These are phyloP conservation scores for Semaprochilodus insignis DNA, from an alignment of 2,797 vertebrate genomes.

Conservation along the genomic window DNA sequence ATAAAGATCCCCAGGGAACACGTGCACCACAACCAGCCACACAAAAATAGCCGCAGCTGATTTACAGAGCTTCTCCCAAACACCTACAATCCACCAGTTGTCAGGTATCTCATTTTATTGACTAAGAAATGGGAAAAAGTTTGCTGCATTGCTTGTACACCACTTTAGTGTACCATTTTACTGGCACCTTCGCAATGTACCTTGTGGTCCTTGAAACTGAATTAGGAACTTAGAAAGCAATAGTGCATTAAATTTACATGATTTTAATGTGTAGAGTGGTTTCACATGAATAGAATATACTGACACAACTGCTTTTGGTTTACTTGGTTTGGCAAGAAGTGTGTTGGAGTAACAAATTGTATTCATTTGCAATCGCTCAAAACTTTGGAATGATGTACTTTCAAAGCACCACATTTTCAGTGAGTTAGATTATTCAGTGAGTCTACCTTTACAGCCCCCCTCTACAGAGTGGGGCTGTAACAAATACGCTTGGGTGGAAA, in stretches of 20 bases:
- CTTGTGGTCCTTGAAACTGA: constrained; percentile 40
- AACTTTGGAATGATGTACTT: not conserved
- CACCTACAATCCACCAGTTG: constrained; percentile 31
- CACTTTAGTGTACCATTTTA: constrained; percentile 25
- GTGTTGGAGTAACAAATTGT: not conserved
- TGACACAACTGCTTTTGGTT: not conserved
- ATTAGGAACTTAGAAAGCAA: constrained; percentile 3
- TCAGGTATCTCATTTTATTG: constrained; percentile 36
- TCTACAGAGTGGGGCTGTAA: no score
- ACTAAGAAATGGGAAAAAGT: constrained; percentile 11
- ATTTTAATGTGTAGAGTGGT: not conserved
- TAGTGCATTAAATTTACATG: not conserved
- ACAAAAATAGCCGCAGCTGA: constrained; percentile 52
- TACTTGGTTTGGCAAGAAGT: not conserved
- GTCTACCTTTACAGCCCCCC: not conserved
- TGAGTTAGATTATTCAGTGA: no score
- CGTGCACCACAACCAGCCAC: constrained; percentile 33
- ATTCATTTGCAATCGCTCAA: not conserved
- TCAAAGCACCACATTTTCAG: not conserved
- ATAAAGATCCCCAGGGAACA: constrained; percentile 49
- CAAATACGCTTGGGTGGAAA: no score
- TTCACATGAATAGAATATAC: not conserved
- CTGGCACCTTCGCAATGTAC: not conserved
- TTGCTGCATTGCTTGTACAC: constrained; percentile 14
- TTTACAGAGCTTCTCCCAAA: constrained; percentile 41